These are phyloP conservation scores for Gymnocheta viridis DNA, from an alignment of 2,888 invertebrate species.

Conservation along the genomic window DNA sequence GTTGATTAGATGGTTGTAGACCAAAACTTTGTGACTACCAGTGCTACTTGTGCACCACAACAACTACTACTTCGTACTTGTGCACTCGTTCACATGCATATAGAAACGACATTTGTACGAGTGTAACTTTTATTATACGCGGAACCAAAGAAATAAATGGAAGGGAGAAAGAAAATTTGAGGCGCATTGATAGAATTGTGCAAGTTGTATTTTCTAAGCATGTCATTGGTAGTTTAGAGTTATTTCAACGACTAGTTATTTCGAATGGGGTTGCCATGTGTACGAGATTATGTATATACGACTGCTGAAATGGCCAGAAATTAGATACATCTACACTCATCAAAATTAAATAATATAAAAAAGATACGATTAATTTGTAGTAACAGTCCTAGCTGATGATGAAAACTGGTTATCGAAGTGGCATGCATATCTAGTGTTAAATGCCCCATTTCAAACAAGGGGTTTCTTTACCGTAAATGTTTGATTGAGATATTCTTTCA, in stretches of 20 bases:
- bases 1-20: slow-evolving; percentile 68
- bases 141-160: slow-evolving; percentile 32
- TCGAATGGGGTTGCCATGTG: slow-evolving; percentile 58
- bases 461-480: no score
- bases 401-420: no score
- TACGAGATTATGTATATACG: no score
- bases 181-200: slow-evolving; percentile 65
- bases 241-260: slow-evolving; percentile 67
- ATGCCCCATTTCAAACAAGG: no score
- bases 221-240: slow-evolving; percentile 71
- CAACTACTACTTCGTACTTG: slow-evolving; percentile 43
- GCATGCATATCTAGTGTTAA: no score
- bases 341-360: no score
- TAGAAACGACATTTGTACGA: slow-evolving; percentile 12
- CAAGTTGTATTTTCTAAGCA: slow-evolving; percentile 71
- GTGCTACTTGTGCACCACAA: slow-evolving; percentile 36
- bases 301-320: no score
- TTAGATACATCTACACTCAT: no score
- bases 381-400: no score
- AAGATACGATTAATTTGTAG: no score
- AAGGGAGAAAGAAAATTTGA: slow-evolving; percentile 48
- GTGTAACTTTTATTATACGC: not conserved
- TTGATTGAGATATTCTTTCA: no score
- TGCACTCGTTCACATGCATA: slow-evolving; percentile 32
- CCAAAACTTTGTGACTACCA: slow-evolving; percentile 51